phyloP scores from a whole-genome alignment of 2,888 invertebrate species.

The Megastigmus dorsalis region DNA sequence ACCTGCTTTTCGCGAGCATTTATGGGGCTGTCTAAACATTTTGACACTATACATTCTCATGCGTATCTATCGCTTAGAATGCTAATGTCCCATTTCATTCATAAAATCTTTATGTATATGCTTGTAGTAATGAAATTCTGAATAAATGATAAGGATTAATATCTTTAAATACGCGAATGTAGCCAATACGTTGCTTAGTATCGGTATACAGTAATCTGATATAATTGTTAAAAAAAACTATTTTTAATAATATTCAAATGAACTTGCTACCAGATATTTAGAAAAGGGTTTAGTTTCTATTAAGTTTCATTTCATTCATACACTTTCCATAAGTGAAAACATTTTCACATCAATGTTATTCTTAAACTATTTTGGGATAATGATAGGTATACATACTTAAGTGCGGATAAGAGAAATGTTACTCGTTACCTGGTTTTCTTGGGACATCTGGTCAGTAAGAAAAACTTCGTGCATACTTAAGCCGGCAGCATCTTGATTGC shows the following conservation, averaged over 20 bases:
- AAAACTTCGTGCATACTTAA: neutral
- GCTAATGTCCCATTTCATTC: slow-evolving; percentile 9
- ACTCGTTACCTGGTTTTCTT: slow-evolving; percentile 29
- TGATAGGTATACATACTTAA: slow-evolving; percentile 27
- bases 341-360: neutral
- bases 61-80: neutral
- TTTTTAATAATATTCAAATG: neutral
- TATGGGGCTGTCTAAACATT: slow-evolving; percentile 14
- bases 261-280: too few species aligned
- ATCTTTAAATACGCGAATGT: too few species aligned
- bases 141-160: neutral
- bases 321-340: too few species aligned
- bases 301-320: too few species aligned
- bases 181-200: too few species aligned
- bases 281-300: too few species aligned
- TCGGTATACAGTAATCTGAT: too few species aligned
- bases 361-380: slow-evolving; percentile 14
- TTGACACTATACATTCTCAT: neutral
- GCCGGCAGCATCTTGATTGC: neutral
- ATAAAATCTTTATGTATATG: neutral
- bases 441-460: slow-evolving; percentile 15
- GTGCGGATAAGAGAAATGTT: slow-evolving; percentile 23
- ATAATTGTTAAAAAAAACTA: neutral
- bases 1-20: slow-evolving; percentile 12
- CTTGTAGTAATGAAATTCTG: too few species aligned